Conservation (phyloP, 2,797 vertebrate genomes). For the Spinibarbus caldwelli region DNA sequence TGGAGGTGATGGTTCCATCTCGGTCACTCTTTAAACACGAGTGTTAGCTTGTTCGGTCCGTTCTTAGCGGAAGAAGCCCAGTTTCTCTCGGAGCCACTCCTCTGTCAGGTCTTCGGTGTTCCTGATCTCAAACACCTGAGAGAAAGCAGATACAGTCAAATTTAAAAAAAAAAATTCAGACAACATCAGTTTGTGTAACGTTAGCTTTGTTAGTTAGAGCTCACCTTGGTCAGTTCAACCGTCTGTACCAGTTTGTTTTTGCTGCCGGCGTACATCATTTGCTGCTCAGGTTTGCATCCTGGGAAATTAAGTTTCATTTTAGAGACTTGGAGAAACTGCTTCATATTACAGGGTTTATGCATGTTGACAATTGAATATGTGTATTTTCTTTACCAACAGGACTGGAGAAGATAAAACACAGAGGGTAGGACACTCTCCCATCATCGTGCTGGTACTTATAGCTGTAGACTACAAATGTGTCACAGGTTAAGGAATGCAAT, state of each 20-base stretch:
- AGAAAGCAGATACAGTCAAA: background rate
- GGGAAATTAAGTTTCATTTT: slow-evolving; percentile 20
- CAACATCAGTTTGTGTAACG: background rate
- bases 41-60: background rate
- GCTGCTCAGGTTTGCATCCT: slow-evolving; percentile 82
- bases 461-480: slow-evolving; percentile 96
- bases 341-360: background rate
- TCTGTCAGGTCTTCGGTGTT: slow-evolving; percentile 84
- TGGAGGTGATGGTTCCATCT: slow-evolving; percentile 61
- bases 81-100: slow-evolving; percentile 83
- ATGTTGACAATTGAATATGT: background rate
- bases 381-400: slow-evolving; percentile 84
- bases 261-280: slow-evolving; percentile 88
- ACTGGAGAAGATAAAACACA: slow-evolving; percentile 99
- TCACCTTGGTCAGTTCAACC: slow-evolving; percentile 79
- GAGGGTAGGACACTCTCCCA: slow-evolving; percentile 92
- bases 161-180: too few species aligned
- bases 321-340: background rate
- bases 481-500: slow-evolving; percentile 79
- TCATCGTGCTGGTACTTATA: slow-evolving; percentile 96
- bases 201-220: slow-evolving; percentile 30
- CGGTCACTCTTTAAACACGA: slow-evolving; percentile 60
- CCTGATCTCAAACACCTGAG: slow-evolving; percentile 84
- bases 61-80: slow-evolving; percentile 79
- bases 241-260: slow-evolving; percentile 81